Base-by-base conservation (phyloP, 2,113 vertebrate species). In the Orycteropus afer region DNA sequence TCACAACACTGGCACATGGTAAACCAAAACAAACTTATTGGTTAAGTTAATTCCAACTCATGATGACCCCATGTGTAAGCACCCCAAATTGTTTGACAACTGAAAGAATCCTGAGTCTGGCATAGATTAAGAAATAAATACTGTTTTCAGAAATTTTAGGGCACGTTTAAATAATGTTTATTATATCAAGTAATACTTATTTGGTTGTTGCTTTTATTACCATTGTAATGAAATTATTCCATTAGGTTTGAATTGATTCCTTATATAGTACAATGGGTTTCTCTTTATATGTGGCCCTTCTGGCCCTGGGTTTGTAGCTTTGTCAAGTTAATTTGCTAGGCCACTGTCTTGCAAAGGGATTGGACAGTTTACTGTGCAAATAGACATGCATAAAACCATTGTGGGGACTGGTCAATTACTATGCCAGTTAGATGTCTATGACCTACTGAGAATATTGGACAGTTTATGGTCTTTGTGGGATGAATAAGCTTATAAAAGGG, bases 91-190 rank as follows among this genome's bases (percentile, higher is more conserved):
- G 3, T 51, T 40, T 79, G 61, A 47, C 18, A 12, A 40, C 25
- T 42, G 27, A 69, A 78, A 37, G 11, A 84, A 85, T 77, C 82
- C 34, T 88, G 18, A 90, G 1, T n/a, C 15, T 89, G 51, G 1
- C 1, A 4, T 53, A 51, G n/a, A 86, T 53, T 14, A 57, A 57
- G 37, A 77, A 67, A n/a, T 61, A 59, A 55, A 42, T 17, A 63
- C 7, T 53, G 13, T 73, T 20, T 92, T 55, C 90, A 22, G 82
- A 32, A 69, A 92, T 84, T 53, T 90, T 94, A 90, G n/a, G 37
- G 23, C 42, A 49, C 34, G 3, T 86, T 47, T 15, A 55, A 80
- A 93, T 22, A 71, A 49, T 76, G 57, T 84, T 88, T 86, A 15
- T 77, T 53, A 59, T 10, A 4, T 88, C 83, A 89, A 83, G 32